Evolutionary conservation across 2,113 vertebrate genomes (phyloP), one percentile per base, ranked within the genome.

Genomic region (Phasianus colchicus): DNA sequence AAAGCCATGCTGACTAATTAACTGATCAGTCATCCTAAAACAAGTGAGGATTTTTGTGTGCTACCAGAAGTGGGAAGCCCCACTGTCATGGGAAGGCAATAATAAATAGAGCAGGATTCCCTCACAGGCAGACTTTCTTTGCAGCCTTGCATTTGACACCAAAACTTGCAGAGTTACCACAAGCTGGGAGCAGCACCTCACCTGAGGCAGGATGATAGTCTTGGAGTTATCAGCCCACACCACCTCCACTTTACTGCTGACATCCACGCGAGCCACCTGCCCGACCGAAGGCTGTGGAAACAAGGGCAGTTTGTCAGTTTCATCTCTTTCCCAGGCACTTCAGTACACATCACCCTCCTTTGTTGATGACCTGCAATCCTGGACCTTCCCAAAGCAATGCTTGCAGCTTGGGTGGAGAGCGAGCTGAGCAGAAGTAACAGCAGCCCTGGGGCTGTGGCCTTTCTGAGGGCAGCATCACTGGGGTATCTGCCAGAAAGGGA

Each of bases 201-300:
- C 99, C 99, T 99, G 99, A 34, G 99, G 99, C 89, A 99, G 97
- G 92, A 99, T 99, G 85, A 99, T 98, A 71, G 99, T 99, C 97
- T 98, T 98, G 2, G 99, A 99, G 94, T 99, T 99, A 95, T 99
- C 99, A 8, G 99, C 99, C 99, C 99, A 99, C 48, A 99, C 99
- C 78, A 99, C 99, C 96, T 99, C 99, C 95, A 99, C 99, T 94
- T 99, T 99, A 96, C 99, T 99, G 98, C 98, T 99, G 92, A 99
- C 97, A 50, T 99, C 99, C 95, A 99, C 99, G 1, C 98, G 98
- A 95, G 98, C 99, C 91, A 99, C 99, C 88, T 99, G 99, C 54
- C 99, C 99, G 0, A 99, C 99, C 0, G 99, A 99, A 1, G 99
- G 99, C 99, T 99, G 97, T 30, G 55, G 66, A 93, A 91, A 92